These are phyloP conservation scores for Incurvaria masculella DNA, from an alignment of 2,888 invertebrate genomes.

Conservation along the genomic window DNA sequence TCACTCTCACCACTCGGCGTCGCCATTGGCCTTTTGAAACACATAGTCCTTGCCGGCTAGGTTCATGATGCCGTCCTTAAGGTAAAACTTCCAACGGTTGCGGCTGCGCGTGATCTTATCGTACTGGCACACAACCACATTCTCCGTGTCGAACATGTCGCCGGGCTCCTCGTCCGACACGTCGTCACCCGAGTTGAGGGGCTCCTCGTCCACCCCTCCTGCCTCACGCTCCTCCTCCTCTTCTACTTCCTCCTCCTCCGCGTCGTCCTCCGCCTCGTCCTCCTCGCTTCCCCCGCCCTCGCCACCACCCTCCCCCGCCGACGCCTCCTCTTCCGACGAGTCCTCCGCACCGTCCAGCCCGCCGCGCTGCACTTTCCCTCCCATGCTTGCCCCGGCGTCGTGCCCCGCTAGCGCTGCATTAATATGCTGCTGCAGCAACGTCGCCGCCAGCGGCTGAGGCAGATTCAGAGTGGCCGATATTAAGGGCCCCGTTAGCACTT, in stretches of 20 bases:
- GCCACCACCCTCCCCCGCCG: constrained; percentile 56
- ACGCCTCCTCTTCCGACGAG: constrained; percentile 73
- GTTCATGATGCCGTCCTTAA: constrained; percentile 99
- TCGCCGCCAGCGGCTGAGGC: constrained; percentile 76
- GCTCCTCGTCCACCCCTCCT: constrained; percentile 72
- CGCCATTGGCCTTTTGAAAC: constrained; percentile 98
- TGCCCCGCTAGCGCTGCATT: constrained; percentile 68
- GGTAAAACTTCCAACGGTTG: constrained; percentile 99
- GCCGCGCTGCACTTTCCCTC: constrained; percentile 44
- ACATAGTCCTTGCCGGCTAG: constrained; percentile 97
- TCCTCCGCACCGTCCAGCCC: constrained; percentile 64
- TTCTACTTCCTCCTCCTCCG: constrained; percentile 61
- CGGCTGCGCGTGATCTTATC: constrained; percentile 99
- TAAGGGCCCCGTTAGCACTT: constrained; percentile 81
- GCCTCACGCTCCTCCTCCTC: constrained; percentile 67
- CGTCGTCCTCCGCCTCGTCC: constrained; percentile 74
- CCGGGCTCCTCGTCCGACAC: constrained; percentile 94
- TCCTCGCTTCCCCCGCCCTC: constrained; percentile 61
- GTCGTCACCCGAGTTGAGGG: constrained; percentile 95
- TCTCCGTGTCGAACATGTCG: constrained; percentile 97
- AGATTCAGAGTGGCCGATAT: constrained; percentile 88
- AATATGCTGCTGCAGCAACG: constrained; percentile 84
- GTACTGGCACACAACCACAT: constrained; percentile 99
- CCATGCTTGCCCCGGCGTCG: constrained; percentile 47
- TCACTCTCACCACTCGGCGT: constrained; percentile 93